A percentile compares a stretch with the other conserved stretches of the same genome.
Conservation (phyloP, 2,113 vertebrate genomes). For the Lonchura striata region DNA sequence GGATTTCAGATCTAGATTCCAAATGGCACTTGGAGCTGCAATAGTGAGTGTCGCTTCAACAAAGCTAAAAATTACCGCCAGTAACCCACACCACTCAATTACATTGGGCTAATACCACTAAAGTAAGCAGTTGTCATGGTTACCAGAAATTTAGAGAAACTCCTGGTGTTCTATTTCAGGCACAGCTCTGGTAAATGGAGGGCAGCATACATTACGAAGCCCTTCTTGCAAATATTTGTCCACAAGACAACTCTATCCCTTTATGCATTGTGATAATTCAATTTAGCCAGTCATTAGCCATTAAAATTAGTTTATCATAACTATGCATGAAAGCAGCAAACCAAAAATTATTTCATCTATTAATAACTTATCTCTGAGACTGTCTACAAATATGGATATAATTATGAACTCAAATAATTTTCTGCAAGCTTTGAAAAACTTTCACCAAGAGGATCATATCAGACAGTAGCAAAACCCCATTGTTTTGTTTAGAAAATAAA, state of each 20-base stretch:
- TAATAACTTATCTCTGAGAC: neutral
- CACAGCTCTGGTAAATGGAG: neutral
- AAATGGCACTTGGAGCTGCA: neutral
- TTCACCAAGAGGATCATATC: neutral
- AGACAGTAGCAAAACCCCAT: neutral
- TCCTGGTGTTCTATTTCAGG: constrained; percentile 62
- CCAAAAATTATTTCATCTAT: neutral
- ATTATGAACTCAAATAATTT: neutral
- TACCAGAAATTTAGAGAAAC: constrained; percentile 70
- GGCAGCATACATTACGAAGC: neutral
- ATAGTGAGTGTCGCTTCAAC: neutral
- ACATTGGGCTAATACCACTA: constrained; percentile 59
- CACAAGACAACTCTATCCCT: neutral
- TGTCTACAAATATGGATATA: neutral
- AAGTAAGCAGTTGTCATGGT: constrained; percentile 71
- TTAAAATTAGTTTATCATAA: neutral
- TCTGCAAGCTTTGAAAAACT: neutral
- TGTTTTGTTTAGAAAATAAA: neutral
- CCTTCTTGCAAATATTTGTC: neutral
- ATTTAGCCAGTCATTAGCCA: neutral
- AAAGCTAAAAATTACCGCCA: constrained; percentile 35
- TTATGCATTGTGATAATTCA: neutral
- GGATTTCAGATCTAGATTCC: neutral
- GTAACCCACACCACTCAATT: constrained; percentile 51
- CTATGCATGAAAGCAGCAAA: neutral